A percentile compares a stretch with the other conserved stretches of the same genome.
These are phyloP conservation scores for Fukomys damarensis DNA, from an alignment of 2,113 vertebrate genomes.

Conservation along the genomic window DNA sequence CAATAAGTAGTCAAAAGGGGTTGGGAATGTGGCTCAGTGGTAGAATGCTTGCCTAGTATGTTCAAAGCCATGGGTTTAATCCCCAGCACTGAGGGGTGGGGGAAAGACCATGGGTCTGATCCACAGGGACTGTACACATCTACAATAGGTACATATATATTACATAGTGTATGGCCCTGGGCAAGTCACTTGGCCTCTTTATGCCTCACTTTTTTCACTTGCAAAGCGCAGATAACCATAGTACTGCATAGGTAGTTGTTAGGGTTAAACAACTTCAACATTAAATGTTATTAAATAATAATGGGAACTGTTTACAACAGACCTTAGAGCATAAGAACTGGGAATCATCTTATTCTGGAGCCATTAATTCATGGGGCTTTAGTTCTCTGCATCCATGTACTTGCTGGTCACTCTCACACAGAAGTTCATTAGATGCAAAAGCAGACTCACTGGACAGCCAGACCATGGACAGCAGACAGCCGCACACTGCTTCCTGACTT, in stretches of 20 bases:
- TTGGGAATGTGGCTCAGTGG: neutral
- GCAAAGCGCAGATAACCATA: neutral
- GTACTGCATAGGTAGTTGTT: neutral
- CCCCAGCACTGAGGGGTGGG: neutral
- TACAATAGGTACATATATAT: fast-evolving
- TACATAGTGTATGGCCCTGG: neutral
- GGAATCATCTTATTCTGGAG: neutral
- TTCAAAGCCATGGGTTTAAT: neutral
- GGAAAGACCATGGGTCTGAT: neutral
- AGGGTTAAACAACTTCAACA: neutral
- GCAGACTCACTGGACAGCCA: neutral
- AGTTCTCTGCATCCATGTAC: neutral
- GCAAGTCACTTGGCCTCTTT: neutral
- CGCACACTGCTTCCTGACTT: neutral
- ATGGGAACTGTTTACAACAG: neutral
- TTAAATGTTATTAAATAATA: neutral
- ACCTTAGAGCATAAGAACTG: neutral
- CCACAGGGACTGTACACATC: fast-evolving
- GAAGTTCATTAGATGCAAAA: neutral
- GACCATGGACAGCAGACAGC: neutral
- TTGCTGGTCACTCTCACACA: neutral
- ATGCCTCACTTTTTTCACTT: neutral
- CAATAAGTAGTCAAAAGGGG: neutral
- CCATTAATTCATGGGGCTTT: neutral
- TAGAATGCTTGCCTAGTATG: neutral